Percentiles rank a stretch among this genome's conserved stretches.
Evolutionary conservation across 2,797 vertebrate genomes (phyloP).

Genomic region (Limosa lapponica): DNA sequence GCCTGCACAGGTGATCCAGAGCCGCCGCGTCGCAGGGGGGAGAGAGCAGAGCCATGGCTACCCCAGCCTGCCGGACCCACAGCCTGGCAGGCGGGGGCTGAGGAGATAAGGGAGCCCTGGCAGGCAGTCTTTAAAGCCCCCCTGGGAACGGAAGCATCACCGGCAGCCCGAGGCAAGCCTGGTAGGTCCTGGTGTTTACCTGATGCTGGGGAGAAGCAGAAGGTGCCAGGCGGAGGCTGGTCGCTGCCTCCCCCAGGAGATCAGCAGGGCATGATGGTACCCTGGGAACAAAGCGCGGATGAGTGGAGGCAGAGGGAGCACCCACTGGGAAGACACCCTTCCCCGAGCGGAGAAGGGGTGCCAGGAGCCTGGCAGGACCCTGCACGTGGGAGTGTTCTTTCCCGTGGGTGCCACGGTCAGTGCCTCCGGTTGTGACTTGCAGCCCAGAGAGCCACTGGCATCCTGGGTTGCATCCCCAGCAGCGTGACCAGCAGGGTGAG

Average conservation of each 20-base stretch:
- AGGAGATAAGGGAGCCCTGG: not conserved
- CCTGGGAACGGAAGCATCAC: not conserved
- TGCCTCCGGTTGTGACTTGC: not conserved
- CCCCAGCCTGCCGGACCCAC: not conserved
- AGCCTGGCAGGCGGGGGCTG: not conserved
- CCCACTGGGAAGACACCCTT: not conserved
- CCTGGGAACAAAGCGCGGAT: not conserved
- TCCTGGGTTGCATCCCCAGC: not conserved
- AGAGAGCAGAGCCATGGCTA: not conserved
- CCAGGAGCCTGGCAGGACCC: not conserved
- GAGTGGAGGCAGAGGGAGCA: not conserved
- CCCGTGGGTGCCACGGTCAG: fast-evolving
- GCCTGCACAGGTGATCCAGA: not conserved
- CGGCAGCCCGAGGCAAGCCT: not conserved
- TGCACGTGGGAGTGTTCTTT: fast-evolving
- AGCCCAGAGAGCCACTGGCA: not conserved
- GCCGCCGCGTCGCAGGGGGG: not conserved
- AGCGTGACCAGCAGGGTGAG: not conserved
- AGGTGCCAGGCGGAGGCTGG: not conserved
- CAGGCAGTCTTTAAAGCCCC: not conserved
- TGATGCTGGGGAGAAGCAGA: not conserved
- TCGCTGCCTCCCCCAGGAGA: not conserved
- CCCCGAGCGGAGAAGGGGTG: not conserved
- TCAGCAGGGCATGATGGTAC: fast-evolving
- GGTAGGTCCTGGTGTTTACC: not conserved